Evolutionary conservation across 2,113 vertebrate genomes (phyloP), one percentile per base, ranked within the genome.

Genomic region (Petromus typicus): DNA sequence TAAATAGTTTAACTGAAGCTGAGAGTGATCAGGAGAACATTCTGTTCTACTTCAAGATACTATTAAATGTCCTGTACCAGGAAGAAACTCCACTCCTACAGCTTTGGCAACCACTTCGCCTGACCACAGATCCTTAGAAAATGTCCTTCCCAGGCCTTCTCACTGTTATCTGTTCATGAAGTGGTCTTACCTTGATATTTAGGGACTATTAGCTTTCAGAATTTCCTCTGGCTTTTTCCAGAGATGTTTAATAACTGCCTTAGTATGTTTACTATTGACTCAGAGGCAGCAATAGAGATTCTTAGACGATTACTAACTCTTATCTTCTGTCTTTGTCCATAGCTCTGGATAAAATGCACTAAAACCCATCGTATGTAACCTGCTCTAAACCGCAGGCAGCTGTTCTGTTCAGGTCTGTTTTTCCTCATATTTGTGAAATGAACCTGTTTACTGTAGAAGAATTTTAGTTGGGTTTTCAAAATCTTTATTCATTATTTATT

Each of bases 1-100:
- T 78, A 34, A 61, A 82, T 34, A 6, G 20, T 43, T n/a, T 25
- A 51, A 23, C 30, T 45, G 56, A 92, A 63, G 37, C 66, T 81
- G 48, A 73, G 54, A 63, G 1, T 48, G 16, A 34, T 5, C 45
- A 45, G 32, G 54, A 37, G 67, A n/a, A 76, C 0, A 11, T 69
- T 34, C 34, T 83, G 30, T 10, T 94, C 5, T 66, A 30, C 48
- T 73, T 18, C 27, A 18, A 71, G 45, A 45, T 45, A 18, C 17
- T 18, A 51, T 22, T 40, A n/a, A 37, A 14, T 43, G 11, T 20
- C 51, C 45, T 84, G 6, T 25, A 22, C 0, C 12, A 34, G 2
- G 27, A 66, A 67, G n/a, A 32, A 7, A 14, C 1, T 51, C 16
- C 4, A 11, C 0, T 32, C 1, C 10, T 56, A 13, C 3, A 22